A percentile compares a stretch with the other conserved stretches of the same genome.
These are phyloP conservation scores for Cotesia typhae DNA, from an alignment of 1,140 invertebrate genomes.

Conservation along the genomic window DNA sequence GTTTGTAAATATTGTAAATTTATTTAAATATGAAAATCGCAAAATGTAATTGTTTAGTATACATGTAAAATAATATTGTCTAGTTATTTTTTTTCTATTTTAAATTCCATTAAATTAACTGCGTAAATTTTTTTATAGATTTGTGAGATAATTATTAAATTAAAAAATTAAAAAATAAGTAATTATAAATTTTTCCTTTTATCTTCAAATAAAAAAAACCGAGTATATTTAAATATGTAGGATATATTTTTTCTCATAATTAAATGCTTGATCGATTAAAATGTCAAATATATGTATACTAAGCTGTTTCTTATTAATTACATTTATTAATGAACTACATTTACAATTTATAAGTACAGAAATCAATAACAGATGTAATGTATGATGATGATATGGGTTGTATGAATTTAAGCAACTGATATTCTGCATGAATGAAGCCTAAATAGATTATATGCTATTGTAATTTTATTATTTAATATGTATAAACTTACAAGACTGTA, in stretches of 20 bases:
- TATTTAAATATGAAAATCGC: slow-evolving; percentile 50
- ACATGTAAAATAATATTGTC: slow-evolving; percentile 32
- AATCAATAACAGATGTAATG: background rate
- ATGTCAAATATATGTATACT: slow-evolving; percentile 15
- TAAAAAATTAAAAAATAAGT: slow-evolving; percentile 22
- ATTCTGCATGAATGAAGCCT: slow-evolving; percentile 53
- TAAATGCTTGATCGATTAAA: slow-evolving; percentile 1
- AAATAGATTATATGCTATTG: slow-evolving; percentile 53
- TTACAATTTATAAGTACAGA: no score
- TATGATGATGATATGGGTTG: slow-evolving; percentile 37
- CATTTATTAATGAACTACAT: slow-evolving; percentile 8
- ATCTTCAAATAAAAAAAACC: slow-evolving; percentile 25
- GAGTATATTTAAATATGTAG: slow-evolving; percentile 8
- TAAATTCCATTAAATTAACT: slow-evolving; percentile 14
- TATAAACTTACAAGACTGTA: slow-evolving; percentile 62
- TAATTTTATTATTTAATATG: slow-evolving; percentile 59
- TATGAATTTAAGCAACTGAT: slow-evolving; percentile 49
- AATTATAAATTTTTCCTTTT: slow-evolving; percentile 35
- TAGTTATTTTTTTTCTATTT: slow-evolving; percentile 30
- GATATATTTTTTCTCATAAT: slow-evolving; percentile 12
- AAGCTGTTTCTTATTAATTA: slow-evolving; percentile 18
- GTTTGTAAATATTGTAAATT: slow-evolving; percentile 64
- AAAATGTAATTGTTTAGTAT: slow-evolving; percentile 36
- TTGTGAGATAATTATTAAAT: slow-evolving; percentile 14
- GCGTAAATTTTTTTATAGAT: slow-evolving; percentile 42